Evolutionary conservation across 2,888 invertebrate species (phyloP), one percentile per base, ranked within the genome.

Genomic region (Drosophila koepferae): DNA sequence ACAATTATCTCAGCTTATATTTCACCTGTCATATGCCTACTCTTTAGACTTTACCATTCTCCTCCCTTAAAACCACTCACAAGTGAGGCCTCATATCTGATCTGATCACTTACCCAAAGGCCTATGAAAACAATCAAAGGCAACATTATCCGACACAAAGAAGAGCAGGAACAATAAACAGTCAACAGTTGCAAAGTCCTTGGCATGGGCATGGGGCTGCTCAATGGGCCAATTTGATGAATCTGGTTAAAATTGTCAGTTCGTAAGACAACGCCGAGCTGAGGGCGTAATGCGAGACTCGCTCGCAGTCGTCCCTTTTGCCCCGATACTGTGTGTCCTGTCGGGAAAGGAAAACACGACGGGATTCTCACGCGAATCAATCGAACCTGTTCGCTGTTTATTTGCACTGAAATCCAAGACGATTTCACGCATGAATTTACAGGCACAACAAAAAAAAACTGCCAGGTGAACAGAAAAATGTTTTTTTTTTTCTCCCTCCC

Each of bases 301-400:
- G 67, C 55, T 58, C 68, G 69, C 55, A 46, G 58, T 12, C 41
- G 56, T 71, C 51, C 66, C 53, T 65, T 43, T 56, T 63, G 34
- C 16, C 14, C 60, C 59, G 1, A 10, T n/a, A 38, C 53, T 68
- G 28, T 51, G 28, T 75, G 72, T 58, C 12, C 34, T 51, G 53
- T 63, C 69, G 86, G 86, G 86, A 88, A 88, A 86, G 75, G 59
- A 85, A 77, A 85, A 86, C 81, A 85, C 62, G 51, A 59, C 63
- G 63, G 83, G 74, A 86, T 86, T 86, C 85, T 88, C 85, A 86
- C 85, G 88, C 88, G 70, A 86, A 80, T 81, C 85, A 83, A 86
- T 86, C 80, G 80, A 72, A 74, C 67, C 72, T 70, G 84, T 82
- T 72, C 61, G 56, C 63, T 81, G 71, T 72, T 81, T 86, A 89